Conservation (phyloP, 2,888 invertebrate species). For the Acronicta alni region DNA sequence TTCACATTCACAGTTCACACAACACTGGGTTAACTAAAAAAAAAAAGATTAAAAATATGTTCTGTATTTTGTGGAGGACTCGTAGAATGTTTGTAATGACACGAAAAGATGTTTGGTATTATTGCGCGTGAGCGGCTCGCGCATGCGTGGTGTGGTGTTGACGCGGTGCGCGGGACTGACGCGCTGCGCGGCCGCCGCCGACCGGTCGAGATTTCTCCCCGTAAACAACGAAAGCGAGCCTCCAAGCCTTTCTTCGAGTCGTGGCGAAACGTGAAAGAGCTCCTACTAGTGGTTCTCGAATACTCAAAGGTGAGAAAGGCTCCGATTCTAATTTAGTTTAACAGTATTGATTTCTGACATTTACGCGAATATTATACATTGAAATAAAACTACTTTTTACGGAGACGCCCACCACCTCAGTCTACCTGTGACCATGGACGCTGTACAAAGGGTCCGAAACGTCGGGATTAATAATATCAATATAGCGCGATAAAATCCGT, state of each 20-base stretch:
- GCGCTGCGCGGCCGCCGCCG: constrained; percentile 60
- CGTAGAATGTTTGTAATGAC: constrained; percentile 43
- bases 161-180: constrained; percentile 73
- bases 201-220: constrained; percentile 88
- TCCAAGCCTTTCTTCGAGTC: constrained; percentile 83
- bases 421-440: too few species aligned
- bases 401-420: too few species aligned
- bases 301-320: neutral
- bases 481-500: too few species aligned
- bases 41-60: constrained; percentile 12
- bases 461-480: too few species aligned
- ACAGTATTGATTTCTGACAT: too few species aligned
- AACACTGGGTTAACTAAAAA: constrained; percentile 36
- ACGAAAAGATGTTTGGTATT: constrained; percentile 52
- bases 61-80: constrained; percentile 20
- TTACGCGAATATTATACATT: too few species aligned
- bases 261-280: constrained; percentile 76
- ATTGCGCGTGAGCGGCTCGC: constrained; percentile 23
- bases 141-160: constrained; percentile 60
- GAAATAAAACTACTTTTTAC: too few species aligned
- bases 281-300: constrained; percentile 69
- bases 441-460: too few species aligned
- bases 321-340: constrained; percentile 5
- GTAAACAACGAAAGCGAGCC: constrained; percentile 88
- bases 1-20: constrained; percentile 59